Base-by-base conservation (phyloP, 1,140 invertebrate species). In the Charaxes varanes region DNA sequence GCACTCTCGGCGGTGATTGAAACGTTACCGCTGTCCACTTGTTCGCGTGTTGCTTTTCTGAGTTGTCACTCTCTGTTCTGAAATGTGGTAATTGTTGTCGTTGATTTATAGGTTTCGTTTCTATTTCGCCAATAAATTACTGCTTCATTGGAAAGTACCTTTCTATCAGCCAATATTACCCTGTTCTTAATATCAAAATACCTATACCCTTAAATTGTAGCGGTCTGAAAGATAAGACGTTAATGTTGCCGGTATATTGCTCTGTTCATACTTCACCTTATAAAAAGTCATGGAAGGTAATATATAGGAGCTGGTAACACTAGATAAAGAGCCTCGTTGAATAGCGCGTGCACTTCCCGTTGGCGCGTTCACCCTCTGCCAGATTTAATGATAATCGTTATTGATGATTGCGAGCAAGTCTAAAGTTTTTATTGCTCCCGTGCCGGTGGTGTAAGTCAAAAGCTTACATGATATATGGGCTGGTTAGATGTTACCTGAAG, bases 351-450 rank as follows among this genome's bases (percentile, higher is more conserved):
- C 56, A 63, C 56, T 57, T 59, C 61, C 53, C 50, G 49, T 55
- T 32, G 46, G 31, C 43, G 46, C 52, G 51, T 51, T 58, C 60
- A 55, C 62, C 54, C 53, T 55, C 57, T 18, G 51, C 64, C 64
- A 63, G 66, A 73, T 70, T 66, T 71, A 65, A 62, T 67, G 70
- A 71, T 71, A 74, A 74, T 74, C 62, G 64, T 74, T 74, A 74
- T 74, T 74, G 70, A 74, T 74, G 70, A 74, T 71, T 71, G 63
- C 63, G 50, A 55, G 57, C 59, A 59, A 67, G 67, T 55, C 53
- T 62, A 44, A 52, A 40, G 53, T 67, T 73, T 66, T 70, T 71
- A 62, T 73, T 66, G 64, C 62, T 53, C 57, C 59, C 43, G 61
- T 46, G 47, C 19, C 36, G 47, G 17, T 43, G 52, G 56, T 42